Evolutionary conservation across 92 coral and sea anemone species (phyloP).

Genomic region (Phenganax marumi): DNA sequence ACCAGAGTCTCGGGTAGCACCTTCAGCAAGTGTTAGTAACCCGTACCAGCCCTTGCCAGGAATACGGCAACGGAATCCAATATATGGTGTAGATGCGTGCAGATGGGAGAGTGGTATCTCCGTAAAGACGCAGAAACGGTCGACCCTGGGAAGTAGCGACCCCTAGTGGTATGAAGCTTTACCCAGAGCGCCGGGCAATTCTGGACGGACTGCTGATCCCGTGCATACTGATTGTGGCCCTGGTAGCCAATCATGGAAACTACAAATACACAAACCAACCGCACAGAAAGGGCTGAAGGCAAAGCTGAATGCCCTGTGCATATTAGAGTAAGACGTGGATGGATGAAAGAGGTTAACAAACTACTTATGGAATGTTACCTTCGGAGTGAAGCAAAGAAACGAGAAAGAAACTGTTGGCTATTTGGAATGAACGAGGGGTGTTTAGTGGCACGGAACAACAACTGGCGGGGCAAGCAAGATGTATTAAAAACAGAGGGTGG

Average conservation of each 20-base stretch:
- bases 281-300: no score
- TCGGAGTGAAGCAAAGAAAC: constrained; percentile 43
- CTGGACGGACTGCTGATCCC: constrained; percentile 18
- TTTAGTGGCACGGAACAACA: constrained; percentile 38
- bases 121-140: constrained; percentile 1
- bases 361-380: constrained; percentile 52
- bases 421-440: constrained; percentile 49
- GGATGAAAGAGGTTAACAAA: constrained; percentile 50
- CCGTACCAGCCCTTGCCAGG: constrained; percentile 11
- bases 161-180: constrained; percentile 14
- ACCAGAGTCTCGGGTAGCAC: constrained; percentile 30
- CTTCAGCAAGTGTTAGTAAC: constrained; percentile 28
- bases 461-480: constrained; percentile 44
- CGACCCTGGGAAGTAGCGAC: constrained; percentile 16
- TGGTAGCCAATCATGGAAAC: background rate
- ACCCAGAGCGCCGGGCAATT: constrained; percentile 32
- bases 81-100: constrained; percentile 13
- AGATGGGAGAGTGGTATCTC: background rate
- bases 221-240: constrained; percentile 4
- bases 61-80: background rate
- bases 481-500: constrained; percentile 49
- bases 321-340: no score
- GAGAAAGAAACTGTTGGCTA: constrained; percentile 53
- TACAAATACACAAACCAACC: no score
- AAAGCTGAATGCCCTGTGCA: no score